Base-by-base conservation (phyloP, 35 echinoderm and acorn worm species). In the Heliocidaris tuberculata region DNA sequence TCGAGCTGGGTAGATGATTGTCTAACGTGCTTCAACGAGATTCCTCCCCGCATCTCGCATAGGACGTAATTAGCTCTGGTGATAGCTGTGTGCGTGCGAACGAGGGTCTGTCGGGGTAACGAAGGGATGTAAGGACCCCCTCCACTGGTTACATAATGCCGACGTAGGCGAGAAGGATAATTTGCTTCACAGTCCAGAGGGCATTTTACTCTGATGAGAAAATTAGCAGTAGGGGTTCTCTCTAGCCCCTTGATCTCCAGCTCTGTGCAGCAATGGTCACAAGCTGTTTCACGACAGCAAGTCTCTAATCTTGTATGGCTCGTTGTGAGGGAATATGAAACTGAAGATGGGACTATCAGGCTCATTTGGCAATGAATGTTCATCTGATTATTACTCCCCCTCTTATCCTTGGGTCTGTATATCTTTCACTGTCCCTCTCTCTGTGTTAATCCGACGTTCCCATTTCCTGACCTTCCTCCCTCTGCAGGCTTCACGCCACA, bases 131-230 rank as follows among this genome's bases (percentile, higher is more conserved):
- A 56, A 10, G 52, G 4, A n/a, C 65, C 21, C 65, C 65, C 65
- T 78, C 65, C 27, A 21, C 65, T 78, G 15, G 21, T 78, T 78
- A 78, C 65, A 78, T 78, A 78, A 78, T 78, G 17, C 4, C 8
- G 21, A 7, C 65, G 27, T 78, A 21, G 27, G 65, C 7, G 65
- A 42, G 2, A 4, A 2, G 27, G 65, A n/a, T 78, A 7, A 78
- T n/a, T 27, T 78, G 65, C 19, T 27, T 78, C 65, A n/a, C 65
- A 17, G 27, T 78, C 65, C 65, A 78, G 21, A 19, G 65, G 17
- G 65, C 65, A 78, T 78, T 78, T 78, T n/a, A 78, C 31, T 31
- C 87, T 89, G 87, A 89, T 89, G 87, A 89, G 87, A 89, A 89
- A 47, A 17, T 89, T 24, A 42, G 15, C 87, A 89, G 87, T 47